Evolutionary conservation across 2,797 vertebrate species (phyloP).

Genomic region (Galago senegalensis): DNA sequence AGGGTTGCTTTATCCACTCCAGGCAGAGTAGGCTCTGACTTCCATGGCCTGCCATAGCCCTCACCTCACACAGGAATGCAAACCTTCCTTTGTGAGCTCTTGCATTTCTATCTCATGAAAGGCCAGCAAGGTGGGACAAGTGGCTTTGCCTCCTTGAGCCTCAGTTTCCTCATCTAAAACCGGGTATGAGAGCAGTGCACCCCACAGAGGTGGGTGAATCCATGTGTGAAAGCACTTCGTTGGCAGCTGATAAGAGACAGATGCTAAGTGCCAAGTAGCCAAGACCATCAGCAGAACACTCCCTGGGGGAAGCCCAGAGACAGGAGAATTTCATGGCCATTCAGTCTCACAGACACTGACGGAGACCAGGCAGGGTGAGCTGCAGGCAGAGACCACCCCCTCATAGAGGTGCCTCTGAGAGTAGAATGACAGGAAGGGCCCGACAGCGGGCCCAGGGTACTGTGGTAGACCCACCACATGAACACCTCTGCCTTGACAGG

Average conservation of each 20-base stretch:
- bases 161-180: background rate
- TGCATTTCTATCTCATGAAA: background rate
- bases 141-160: background rate
- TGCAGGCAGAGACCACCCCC: too few species aligned
- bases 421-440: background rate
- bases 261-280: background rate
- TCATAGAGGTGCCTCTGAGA: background rate
- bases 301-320: background rate
- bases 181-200: background rate
- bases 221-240: background rate
- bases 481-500: background rate
- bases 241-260: background rate
- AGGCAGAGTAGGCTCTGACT: background rate
- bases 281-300: background rate
- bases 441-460: background rate
- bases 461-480: rapidly evolving
- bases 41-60: background rate
- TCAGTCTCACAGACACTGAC: background rate
- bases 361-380: background rate
- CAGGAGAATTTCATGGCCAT: background rate
- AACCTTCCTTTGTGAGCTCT: background rate
- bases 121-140: background rate
- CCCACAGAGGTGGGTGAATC: background rate
- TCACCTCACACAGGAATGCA: background rate
- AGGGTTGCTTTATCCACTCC: background rate